Base-by-base conservation (phyloP, 2,113 vertebrate species). In the Pelvicachromis taeniatus region DNA sequence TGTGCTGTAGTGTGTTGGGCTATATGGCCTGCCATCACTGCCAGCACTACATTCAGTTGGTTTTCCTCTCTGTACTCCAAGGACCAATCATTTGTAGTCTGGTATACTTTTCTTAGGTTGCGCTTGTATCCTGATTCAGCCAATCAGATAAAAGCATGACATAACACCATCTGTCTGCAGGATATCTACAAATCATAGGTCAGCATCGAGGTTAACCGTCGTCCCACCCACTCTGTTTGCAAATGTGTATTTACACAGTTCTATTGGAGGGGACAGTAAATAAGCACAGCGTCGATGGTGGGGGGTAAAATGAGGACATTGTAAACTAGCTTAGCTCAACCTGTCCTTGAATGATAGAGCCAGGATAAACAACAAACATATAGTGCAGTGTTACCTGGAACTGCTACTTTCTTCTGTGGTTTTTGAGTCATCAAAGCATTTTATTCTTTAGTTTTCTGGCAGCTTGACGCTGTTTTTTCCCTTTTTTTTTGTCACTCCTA, bases 291-390 rank as follows among this genome's bases (percentile, higher is more conserved):
- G 19, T 58, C 11, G 23, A 2, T 23, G 14, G 6, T 42, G 5
- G 17, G 75, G 59, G 54, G 80, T 77, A 7, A 81, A 79, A 40
- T 35, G 10, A 86, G 88, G 88, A 86, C 83, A 13, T 19, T 6
- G 73, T 26, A 12, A 29, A 21, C 2, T 53, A 56, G 40, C 40
- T 48, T 7, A 19, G 11, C 23, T 59, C 79, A 63, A 68, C n/a
- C 78, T 38, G 61, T 0, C 70, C 81, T 59, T 88, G 33, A 70
- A 54, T 63, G 23, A 73, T 10, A 13, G 9, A 10, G 31, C 16
- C 12, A 21, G 13, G 8, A 13, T 73, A 3, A 29, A 61, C 61
- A 31, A 1, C 68, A 17, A 45, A 33, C 9, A 50, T 5, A 33
- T 65, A 38, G n/a, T 45, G n/a, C n/a, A 0, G 13, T 23, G 13